Evolutionary conservation across 1,140 invertebrate genomes (phyloP), one percentile per base, ranked within the genome.

Genomic region (Steinernema khuongi): DNA sequence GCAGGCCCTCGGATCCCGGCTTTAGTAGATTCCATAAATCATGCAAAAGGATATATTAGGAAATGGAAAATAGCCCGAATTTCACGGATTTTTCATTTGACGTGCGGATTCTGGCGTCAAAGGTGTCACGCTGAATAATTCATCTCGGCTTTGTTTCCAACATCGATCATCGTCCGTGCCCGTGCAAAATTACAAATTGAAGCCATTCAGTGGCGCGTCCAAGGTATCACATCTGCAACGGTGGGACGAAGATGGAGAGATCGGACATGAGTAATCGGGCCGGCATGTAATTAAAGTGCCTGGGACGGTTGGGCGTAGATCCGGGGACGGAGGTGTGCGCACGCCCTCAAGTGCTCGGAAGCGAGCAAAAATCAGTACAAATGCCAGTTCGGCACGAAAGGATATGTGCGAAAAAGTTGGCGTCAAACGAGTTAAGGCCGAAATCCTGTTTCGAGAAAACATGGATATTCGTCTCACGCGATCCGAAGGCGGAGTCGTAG

Each of bases 371-470:
- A n/a, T n/a, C n/a, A n/a, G n/a, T n/a, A n/a, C n/a, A n/a, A n/a
- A n/a, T 60, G 50, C 7, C 50, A 22, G 11, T 14, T 11, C 50
- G 11, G 50, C 50, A 60, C 50, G 50, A 60, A n/a, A 60, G 50
- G 50, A 60, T 60, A 60, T 60, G 50, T 60, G 50, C 50, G 50
- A 26, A 60, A 60, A 60, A 60, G 50, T 60, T 60, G 50, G 50
- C 50, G 50, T 60, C 50, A 60, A 60, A 60, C 50, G 22, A 60
- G 50, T 60, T 60, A 60, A 60, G 26, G 50, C 50, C 50, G 50
- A 60, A 60, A 60, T 60, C 50, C 50, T 60, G 50, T n/a, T 60
- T 60, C 26, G 22, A 60, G 50, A 60, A 60, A 60, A 60, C 50
- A 60, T 26, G 19, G 50, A 60, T 60, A 60, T n/a, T n/a, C 22